Conservation (phyloP, 2,113 vertebrate species). For the Deroptyus accipitrinus region DNA sequence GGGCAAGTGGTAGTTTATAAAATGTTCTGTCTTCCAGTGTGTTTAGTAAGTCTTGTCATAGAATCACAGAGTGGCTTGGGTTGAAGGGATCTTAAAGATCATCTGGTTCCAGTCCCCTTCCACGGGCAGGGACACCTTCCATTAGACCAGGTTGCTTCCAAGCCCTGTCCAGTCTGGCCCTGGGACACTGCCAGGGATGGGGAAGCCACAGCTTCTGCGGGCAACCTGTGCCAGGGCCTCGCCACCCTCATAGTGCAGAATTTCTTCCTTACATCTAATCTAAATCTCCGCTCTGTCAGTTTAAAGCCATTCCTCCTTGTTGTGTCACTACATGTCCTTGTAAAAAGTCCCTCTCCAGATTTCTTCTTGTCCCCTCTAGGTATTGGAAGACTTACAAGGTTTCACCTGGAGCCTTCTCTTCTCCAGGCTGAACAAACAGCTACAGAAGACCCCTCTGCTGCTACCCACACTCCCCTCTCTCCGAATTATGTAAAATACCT, state of each 20-base stretch:
- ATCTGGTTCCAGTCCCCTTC: neutral
- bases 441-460: neutral
- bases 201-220: neutral
- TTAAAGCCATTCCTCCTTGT: neutral
- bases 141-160: neutral
- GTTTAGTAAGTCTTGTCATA: neutral
- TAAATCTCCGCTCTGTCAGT: neutral
- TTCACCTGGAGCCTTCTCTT: neutral
- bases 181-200: neutral
- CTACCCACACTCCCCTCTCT: neutral
- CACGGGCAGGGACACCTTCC: neutral
- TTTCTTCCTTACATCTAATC: neutral
- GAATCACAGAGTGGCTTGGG: neutral
- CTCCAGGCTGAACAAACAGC: neutral
- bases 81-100: neutral
- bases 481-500: neutral
- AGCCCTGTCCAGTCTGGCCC: neutral
- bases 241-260: neutral
- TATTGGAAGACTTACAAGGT: neutral
- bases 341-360: neutral
- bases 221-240: neutral
- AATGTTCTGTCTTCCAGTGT: neutral
- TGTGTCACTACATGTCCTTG: neutral
- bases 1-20: neutral
- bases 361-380: neutral